Evolutionary conservation across 2,797 vertebrate genomes (phyloP), one percentile per base, ranked within the genome.

Genomic region (Scomberomorus guttatus): DNA sequence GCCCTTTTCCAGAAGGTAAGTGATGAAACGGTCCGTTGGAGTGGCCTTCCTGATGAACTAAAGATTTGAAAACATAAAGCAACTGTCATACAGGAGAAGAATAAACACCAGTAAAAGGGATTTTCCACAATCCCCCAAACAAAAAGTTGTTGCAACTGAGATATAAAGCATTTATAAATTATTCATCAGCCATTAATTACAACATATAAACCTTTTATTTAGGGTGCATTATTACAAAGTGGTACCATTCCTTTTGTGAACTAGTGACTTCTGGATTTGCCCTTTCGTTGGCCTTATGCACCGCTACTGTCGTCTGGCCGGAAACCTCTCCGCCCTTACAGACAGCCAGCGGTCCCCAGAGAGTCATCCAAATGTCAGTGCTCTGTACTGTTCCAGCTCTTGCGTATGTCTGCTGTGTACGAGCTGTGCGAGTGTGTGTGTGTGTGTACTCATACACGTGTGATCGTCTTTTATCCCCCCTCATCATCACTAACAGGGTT

Each of bases 401-500:
- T 8, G 27, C 17, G 29, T 77, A 75, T 69, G 77, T 79, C 15
- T 18, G 25, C 75, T 55, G 63, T 59, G 70, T 80, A 48, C 4
- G 51, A 46, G 51, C 34, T 25, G 46, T 27, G 66, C 13, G 63
- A 46, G 34, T 69, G 75, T 59, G 34, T 54, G 81, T 34, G 29
- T 80, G 62, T 72, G 80, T 75, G 60, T 60, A 64, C 24, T 37
- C 52, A 29, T 63, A 79, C 78, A 76, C 60, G 39, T 80, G 86
- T 70, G 84, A 83, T 79, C 24, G 13, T 84, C 83, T 75, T 90
- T 88, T 90, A 93, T 81, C 88, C 91, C 91, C 82, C 77, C 88
- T 88, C 93, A 85, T 93, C 92, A 93, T 93, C 92, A 93, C 93
- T 94, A 93, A 92, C 90, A 92, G 91, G 90, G 92, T 93, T 93